Base-by-base conservation (phyloP, 2,888 invertebrate genomes). In the Aspidiotus rigidus region DNA sequence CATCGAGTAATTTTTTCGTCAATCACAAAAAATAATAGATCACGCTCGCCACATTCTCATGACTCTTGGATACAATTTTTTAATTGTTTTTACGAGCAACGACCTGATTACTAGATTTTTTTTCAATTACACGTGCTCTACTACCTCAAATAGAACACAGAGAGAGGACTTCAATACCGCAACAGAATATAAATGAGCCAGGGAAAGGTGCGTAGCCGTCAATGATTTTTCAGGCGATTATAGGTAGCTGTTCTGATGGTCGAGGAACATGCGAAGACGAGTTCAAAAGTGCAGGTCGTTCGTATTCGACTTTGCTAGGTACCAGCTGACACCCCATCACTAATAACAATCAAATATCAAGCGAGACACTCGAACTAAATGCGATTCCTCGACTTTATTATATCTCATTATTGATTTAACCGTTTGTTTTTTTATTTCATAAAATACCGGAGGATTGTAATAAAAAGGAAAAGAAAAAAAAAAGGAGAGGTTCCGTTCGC, bases 321-420 rank as follows among this genome's bases (percentile, higher is more conserved):
- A 67, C 67, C 59, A 67, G 53, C 67, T 67, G 67, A 67, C 60
- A 67, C 67, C 59, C 67, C 44, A 28, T 28, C 28, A 60, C 67
- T 59, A 67, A 67, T 64, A 67, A 67, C 49, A 64, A 64, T 64
- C 64, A 55, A 64, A 64, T 64, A 64, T 67, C 59, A 67, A 59
- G 60, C 67, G 59, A 67, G 57, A 66, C 57, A 66, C 57, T 66
- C 41, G 57, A 64, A 53, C 55, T 64, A 67, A 67, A 67, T 59
- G 60, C 67, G 60, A 67, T 67, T 67, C 39, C 60, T 67, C 67
- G 44, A 67, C 67, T 60, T 67, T 67, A 67, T 59, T 67, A 67
- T 67, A 57, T 57, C 57, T 66, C 66, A 57, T 66, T 66, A 66
- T 66, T 57, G 66, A 66, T 66, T 66, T 66, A 49, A 49, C 49